A percentile compares a stretch with the other conserved stretches of the same genome.
phyloP scores from a whole-genome alignment of 2,888 invertebrate genomes.

The Lingula anatina region DNA sequence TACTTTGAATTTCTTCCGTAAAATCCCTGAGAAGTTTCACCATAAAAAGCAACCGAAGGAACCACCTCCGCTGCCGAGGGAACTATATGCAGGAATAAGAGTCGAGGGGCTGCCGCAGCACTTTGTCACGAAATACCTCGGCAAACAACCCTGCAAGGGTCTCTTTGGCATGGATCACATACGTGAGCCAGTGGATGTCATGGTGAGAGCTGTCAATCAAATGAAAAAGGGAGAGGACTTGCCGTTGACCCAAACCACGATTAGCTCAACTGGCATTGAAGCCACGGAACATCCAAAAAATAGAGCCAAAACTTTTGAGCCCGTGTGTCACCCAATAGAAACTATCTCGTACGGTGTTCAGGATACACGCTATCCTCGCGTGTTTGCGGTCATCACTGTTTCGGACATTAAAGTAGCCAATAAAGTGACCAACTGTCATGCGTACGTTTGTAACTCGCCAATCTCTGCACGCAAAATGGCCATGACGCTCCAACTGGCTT shows the following conservation, averaged over 20 bases:
- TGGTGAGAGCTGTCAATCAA: conserved; percentile 34
- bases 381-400: conserved; percentile 49
- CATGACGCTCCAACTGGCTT: conserved; percentile 34
- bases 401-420: conserved; percentile 36
- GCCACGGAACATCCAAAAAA: conserved; percentile 37
- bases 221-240: too few relatives aligned
- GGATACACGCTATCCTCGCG: conserved; percentile 44
- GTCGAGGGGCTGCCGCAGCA: conserved; percentile 46
- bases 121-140: conserved; percentile 50
- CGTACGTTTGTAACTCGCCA: conserved; percentile 41
- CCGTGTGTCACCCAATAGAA: conserved; percentile 38
- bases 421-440: conserved; percentile 43
- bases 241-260: conserved; percentile 39
- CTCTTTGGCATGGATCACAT: conserved; percentile 44
- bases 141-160: conserved; percentile 34
- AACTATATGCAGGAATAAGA: conserved; percentile 27
- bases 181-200: conserved; percentile 41
- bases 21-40: too few relatives aligned
- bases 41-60: too few relatives aligned
- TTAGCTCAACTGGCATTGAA: conserved; percentile 40
- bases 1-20: too few relatives aligned
- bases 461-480: conserved; percentile 36
- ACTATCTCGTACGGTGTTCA: conserved; percentile 51
- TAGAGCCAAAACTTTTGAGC: conserved; percentile 19
- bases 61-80: too few relatives aligned